phyloP scores from a whole-genome alignment of 2,888 invertebrate genomes.

The Epinotia nisella region DNA sequence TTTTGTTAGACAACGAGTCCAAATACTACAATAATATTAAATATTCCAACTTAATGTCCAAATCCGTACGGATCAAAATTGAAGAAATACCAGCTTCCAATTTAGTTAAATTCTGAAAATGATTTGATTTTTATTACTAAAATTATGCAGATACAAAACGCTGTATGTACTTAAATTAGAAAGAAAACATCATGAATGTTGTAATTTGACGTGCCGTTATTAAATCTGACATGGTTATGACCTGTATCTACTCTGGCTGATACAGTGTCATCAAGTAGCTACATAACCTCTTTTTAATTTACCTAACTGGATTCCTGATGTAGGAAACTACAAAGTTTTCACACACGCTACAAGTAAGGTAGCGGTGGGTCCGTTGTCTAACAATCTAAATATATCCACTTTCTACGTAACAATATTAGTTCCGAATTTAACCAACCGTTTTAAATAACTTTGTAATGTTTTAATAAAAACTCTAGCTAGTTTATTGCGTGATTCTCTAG shows the following conservation, averaged over 20 bases:
- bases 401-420: conserved; percentile 14
- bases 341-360: too few species aligned
- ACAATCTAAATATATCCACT: background rate
- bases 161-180: conserved; percentile 58
- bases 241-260: conserved; percentile 17
- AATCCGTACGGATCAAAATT: conserved; percentile 43
- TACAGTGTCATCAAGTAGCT: conserved; percentile 30
- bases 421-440: conserved; percentile 10
- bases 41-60: conserved; percentile 21
- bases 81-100: conserved; percentile 20
- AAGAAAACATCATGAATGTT: conserved; percentile 26
- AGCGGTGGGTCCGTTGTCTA: background rate
- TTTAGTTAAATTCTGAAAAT: conserved; percentile 36
- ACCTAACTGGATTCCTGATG: conserved; percentile 23
- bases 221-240: conserved; percentile 38
- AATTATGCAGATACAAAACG: conserved; percentile 48
- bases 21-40: conserved; percentile 15
- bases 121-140: conserved; percentile 54
- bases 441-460: conserved; percentile 22
- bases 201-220: conserved; percentile 30
- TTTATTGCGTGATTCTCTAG: conserved; percentile 35
- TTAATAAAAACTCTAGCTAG: conserved; percentile 5
- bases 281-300: conserved; percentile 29
- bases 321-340: conserved; percentile 9
- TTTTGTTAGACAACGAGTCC: conserved; percentile 50